Evolutionary conservation across 2,888 invertebrate genomes (phyloP).

Genomic region (Philonicus albiceps): DNA sequence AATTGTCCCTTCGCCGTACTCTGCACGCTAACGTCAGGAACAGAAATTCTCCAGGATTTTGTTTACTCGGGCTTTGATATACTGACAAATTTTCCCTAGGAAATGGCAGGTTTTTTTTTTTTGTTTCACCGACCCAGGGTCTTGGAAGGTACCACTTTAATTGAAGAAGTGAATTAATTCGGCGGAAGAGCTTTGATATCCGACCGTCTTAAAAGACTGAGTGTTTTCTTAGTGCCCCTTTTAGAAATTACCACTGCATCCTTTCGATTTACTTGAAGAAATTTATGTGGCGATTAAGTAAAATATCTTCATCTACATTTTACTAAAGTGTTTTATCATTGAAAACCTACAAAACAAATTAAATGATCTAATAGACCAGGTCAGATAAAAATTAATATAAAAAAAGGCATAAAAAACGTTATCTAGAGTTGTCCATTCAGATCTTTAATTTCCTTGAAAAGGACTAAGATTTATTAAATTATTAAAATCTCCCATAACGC

Average conservation of each 20-base stretch:
- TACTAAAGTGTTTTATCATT: background rate
- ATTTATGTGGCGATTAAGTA: background rate
- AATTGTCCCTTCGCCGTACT: conserved; percentile 37
- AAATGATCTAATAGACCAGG: too few relatives aligned
- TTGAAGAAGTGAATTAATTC: background rate
- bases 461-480: background rate
- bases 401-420: too few relatives aligned
- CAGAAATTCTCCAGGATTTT: background rate
- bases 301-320: background rate
- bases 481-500: background rate
- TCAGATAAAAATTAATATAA: too few relatives aligned
- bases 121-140: background rate
- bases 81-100: conserved; percentile 9
- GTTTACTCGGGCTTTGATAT: background rate
- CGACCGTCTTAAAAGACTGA: background rate
- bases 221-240: background rate
- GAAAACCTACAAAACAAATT: too few relatives aligned
- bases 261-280: background rate
- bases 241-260: background rate
- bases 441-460: background rate
- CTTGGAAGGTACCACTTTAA: background rate
- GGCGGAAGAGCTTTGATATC: background rate
- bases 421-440: too few relatives aligned
- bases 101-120: background rate
- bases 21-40: background rate